Conservation (phyloP, 2,113 vertebrate genomes). For the Channa maculata region DNA sequence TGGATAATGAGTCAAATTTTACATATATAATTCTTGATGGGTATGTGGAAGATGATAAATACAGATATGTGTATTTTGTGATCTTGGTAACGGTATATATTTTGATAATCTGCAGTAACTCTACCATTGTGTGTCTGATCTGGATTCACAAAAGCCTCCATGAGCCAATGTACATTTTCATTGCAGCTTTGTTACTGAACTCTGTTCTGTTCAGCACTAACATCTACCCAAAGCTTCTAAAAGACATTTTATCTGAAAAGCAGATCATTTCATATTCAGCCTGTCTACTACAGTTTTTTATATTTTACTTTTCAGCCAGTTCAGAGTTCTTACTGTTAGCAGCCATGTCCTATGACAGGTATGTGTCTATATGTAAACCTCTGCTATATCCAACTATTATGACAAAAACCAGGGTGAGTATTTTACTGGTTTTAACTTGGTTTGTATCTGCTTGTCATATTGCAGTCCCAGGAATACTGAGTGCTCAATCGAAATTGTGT, state of each 20-base stretch:
- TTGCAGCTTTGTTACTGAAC: too few species aligned
- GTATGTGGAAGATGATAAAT: slow-evolving; percentile 2
- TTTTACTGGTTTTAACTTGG: background rate
- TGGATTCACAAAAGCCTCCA: background rate
- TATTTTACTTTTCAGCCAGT: background rate
- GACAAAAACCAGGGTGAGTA: too few species aligned
- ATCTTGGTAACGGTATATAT: slow-evolving; percentile 17
- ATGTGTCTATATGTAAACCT: slow-evolving; percentile 16
- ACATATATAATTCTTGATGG: slow-evolving; percentile 22
- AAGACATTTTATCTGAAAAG: too few species aligned
- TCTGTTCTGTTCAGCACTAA: too few species aligned
- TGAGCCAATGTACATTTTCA: too few species aligned
- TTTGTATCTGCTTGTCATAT: background rate
- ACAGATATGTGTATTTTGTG: background rate
- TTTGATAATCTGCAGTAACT: slow-evolving; percentile 19
- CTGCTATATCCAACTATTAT: too few species aligned
- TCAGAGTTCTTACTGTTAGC: slow-evolving; percentile 8
- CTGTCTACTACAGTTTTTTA: slow-evolving; percentile 11
- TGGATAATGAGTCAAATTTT: slow-evolving; percentile 14
- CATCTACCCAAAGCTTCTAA: too few species aligned
- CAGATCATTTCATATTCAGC: background rate
- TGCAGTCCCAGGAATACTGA: background rate
- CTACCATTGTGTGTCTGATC: slow-evolving; percentile 17
- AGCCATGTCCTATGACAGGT: slow-evolving; percentile 38
- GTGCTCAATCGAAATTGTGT: too few species aligned